phyloP scores from a whole-genome alignment of 1,140 invertebrate species.

The Neodiprion lecontei region DNA sequence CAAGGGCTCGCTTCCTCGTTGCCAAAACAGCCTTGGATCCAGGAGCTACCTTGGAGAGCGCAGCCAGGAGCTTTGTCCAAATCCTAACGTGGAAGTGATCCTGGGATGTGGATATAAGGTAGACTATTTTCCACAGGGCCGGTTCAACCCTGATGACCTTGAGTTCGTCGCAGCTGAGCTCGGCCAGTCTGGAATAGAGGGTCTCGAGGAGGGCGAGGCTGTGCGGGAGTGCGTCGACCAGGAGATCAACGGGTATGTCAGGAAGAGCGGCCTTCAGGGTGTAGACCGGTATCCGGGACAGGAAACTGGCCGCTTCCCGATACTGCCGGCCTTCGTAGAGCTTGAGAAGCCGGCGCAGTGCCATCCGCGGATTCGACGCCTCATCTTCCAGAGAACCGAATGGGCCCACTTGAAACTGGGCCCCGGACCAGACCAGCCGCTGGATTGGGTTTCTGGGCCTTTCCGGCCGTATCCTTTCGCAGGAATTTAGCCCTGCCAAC shows the following conservation, averaged over 20 bases:
- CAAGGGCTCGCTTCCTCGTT: constrained; percentile 73
- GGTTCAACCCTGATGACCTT: constrained; percentile 52
- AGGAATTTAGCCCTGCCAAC: constrained; percentile 42
- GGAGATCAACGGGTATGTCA: constrained; percentile 84
- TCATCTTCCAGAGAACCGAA: constrained; percentile 65
- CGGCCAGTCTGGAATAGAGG: constrained; percentile 64
- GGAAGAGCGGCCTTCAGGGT: constrained; percentile 75
- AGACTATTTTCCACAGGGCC: constrained; percentile 48
- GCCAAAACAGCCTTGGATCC: constrained; percentile 67
- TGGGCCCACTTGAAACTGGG: constrained; percentile 56
- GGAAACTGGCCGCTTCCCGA: constrained; percentile 78
- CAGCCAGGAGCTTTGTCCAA: constrained; percentile 58
- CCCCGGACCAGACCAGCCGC: constrained; percentile 43
- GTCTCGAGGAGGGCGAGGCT: constrained; percentile 86
- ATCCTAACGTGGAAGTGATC: constrained; percentile 40
- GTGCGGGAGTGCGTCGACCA: constrained; percentile 87
- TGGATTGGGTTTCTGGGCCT: constrained; percentile 49
- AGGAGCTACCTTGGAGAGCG: constrained; percentile 58
- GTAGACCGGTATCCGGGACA: constrained; percentile 75
- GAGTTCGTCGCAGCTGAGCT: constrained; percentile 44
- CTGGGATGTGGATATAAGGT: constrained; percentile 44
- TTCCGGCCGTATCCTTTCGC: constrained; percentile 52
- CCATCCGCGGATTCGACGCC: constrained; percentile 76
- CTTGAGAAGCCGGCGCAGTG: constrained; percentile 73
- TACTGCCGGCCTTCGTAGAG: constrained; percentile 82